These are phyloP conservation scores for Habroteleia sp. DNA, from an alignment of 2,888 invertebrate species.

Conservation along the genomic window DNA sequence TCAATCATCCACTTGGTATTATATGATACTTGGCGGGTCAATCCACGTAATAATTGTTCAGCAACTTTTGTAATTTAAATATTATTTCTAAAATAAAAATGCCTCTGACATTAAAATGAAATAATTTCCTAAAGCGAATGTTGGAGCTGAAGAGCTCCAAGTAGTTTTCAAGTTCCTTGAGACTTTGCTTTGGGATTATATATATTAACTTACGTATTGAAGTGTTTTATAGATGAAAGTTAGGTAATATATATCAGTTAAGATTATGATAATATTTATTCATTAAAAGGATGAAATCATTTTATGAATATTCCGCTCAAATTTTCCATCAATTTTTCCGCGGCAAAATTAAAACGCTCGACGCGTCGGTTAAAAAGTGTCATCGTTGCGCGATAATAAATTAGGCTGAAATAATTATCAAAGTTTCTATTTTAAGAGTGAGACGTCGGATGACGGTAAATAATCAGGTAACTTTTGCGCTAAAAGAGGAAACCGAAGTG, in stretches of 20 bases:
- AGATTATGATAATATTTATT: slow-evolving; percentile 39
- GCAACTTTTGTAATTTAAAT: slow-evolving; percentile 28
- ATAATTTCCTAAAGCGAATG: slow-evolving; percentile 34
- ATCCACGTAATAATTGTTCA: slow-evolving; percentile 3
- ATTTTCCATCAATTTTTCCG: slow-evolving; percentile 10
- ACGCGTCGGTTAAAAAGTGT: slow-evolving; percentile 7
- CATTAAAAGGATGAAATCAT: slow-evolving; percentile 25
- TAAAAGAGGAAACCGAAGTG: background rate
- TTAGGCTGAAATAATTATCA: slow-evolving; percentile 29
- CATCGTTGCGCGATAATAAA: slow-evolving; percentile 24
- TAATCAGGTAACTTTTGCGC: slow-evolving; percentile 11
- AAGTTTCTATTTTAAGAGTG: slow-evolving; percentile 16
- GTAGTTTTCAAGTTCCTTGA: slow-evolving; percentile 39
- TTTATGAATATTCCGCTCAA: slow-evolving; percentile 41
- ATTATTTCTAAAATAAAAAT: slow-evolving; percentile 32
- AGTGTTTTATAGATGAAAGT: slow-evolving; percentile 42
- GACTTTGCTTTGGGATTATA: slow-evolving; percentile 40
- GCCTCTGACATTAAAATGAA: slow-evolving; percentile 30
- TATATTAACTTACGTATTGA: slow-evolving; percentile 45
- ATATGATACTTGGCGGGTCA: background rate
- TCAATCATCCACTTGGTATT: background rate
- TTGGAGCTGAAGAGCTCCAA: slow-evolving; percentile 13
- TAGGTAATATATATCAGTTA: slow-evolving; percentile 31
- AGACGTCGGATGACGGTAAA: slow-evolving; percentile 1
- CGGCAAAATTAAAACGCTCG: slow-evolving; percentile 20